phyloP scores from a whole-genome alignment of 2,888 invertebrate species.

The Chydorus sphaericus region DNA sequence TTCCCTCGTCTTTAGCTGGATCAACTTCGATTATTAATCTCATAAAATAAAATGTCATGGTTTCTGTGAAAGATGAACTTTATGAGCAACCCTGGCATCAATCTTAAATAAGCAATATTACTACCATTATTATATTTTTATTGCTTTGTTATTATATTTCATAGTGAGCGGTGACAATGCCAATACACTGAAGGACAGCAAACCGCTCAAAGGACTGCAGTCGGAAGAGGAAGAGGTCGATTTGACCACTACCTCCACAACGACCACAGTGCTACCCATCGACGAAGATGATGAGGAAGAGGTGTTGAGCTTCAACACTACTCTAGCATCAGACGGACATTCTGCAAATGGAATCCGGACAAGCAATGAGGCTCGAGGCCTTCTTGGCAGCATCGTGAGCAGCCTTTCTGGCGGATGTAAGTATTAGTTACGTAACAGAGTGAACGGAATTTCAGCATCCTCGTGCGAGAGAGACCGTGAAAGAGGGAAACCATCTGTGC shows the following conservation, averaged over 20 bases:
- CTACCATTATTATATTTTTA: too few relatives aligned
- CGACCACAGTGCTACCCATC: neutral
- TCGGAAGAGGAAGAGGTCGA: neutral
- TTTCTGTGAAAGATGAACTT: too few relatives aligned
- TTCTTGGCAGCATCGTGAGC: conserved; percentile 2
- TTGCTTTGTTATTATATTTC: too few relatives aligned
- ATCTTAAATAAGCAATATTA: too few relatives aligned
- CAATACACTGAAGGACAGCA: neutral
- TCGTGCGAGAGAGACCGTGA: neutral
- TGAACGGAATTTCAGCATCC: neutral
- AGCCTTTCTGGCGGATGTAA: neutral
- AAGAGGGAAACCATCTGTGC: neutral
- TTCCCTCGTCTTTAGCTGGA: too few relatives aligned
- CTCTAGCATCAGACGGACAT: too few relatives aligned
- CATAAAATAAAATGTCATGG: too few relatives aligned
- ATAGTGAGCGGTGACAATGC: neutral
- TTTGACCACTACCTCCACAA: neutral
- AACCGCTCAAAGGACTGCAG: neutral
- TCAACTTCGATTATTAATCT: too few relatives aligned
- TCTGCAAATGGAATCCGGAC: too few relatives aligned
- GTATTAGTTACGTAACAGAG: neutral
- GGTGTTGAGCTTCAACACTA: too few relatives aligned
- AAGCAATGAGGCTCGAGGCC: neutral
- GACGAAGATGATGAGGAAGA: neutral
- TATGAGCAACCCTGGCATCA: too few relatives aligned